These are phyloP conservation scores for Iselma pallidipennis DNA, from an alignment of 2,888 invertebrate species.

Conservation along the genomic window DNA sequence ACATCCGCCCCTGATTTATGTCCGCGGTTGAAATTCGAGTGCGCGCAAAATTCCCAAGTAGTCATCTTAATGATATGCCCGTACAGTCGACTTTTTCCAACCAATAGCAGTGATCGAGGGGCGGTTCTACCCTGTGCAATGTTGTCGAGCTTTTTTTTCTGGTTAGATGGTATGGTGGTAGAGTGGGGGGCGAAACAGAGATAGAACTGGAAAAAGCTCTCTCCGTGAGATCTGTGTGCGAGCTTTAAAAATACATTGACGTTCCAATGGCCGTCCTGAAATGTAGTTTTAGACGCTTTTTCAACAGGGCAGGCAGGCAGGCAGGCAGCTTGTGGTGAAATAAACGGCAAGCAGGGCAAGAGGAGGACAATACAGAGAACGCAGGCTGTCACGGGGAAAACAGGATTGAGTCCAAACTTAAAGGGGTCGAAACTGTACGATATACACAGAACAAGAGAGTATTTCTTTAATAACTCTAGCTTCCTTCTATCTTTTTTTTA, in stretches of 20 bases:
- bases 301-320: conserved; percentile 19
- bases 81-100: conserved; percentile 54
- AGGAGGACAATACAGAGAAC: background rate
- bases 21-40: conserved; percentile 50
- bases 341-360: background rate
- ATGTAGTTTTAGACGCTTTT: conserved; percentile 54
- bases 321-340: background rate
- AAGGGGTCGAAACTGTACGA: too few relatives aligned
- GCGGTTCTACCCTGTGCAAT: conserved; percentile 39
- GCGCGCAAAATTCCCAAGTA: conserved; percentile 53
- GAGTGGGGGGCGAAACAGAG: background rate
- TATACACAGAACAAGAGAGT: too few relatives aligned
- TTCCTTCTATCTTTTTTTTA: too few relatives aligned
- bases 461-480: too few relatives aligned
- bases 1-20: conserved; percentile 2
- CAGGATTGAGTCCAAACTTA: background rate
- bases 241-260: conserved; percentile 54
- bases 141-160: background rate
- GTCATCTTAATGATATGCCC: conserved; percentile 57
- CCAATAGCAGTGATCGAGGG: conserved; percentile 50
- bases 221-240: background rate
- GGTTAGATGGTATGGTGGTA: background rate
- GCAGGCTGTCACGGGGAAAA: background rate
- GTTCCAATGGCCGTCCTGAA: conserved; percentile 55
- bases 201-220: background rate